These are phyloP conservation scores for Urocyon cinereoargenteus DNA, from an alignment of 2,797 vertebrate genomes.

Conservation along the genomic window DNA sequence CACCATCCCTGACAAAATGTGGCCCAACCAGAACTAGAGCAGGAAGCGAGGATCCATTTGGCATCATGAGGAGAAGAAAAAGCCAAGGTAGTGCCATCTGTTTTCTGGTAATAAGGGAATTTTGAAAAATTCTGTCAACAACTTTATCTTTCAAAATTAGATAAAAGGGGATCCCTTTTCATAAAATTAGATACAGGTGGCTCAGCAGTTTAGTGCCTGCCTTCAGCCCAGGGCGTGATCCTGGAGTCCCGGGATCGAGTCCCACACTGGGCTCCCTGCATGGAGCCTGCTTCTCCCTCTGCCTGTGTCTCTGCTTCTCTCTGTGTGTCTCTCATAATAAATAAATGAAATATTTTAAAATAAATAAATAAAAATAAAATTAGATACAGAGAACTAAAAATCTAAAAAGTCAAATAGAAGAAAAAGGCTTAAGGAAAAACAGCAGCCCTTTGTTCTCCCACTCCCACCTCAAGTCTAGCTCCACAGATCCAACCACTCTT, in stretches of 20 bases:
- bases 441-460: background rate
- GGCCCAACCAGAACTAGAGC: background rate
- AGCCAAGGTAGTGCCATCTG: background rate
- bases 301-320: no score
- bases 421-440: constrained; percentile 21
- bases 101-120: background rate
- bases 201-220: no score
- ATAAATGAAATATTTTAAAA: no score
- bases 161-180: no score
- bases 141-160: background rate
- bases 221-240: no score
- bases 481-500: background rate
- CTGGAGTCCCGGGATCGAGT: no score
- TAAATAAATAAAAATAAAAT: no score
- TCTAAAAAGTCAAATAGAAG: background rate
- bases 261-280: no score
- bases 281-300: no score
- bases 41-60: background rate
- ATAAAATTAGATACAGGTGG: no score
- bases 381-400: background rate
- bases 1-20: background rate
- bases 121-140: background rate
- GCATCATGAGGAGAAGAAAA: background rate
- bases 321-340: no score
- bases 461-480: background rate